These are phyloP conservation scores for Pollimyrus isidori DNA, from an alignment of 2,113 vertebrate genomes.

Conservation along the genomic window DNA sequence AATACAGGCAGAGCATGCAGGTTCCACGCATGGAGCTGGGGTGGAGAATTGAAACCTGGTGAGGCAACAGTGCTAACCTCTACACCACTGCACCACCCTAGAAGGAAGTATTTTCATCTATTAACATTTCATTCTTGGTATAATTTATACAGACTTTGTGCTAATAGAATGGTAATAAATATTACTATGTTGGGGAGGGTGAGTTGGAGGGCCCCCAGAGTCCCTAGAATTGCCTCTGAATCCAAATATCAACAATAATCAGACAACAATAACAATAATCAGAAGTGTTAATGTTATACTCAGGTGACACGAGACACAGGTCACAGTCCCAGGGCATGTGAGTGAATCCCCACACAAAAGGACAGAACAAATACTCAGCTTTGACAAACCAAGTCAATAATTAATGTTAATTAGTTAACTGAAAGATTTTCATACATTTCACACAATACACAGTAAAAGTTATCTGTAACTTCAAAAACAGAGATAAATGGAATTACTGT, in stretches of 20 bases:
- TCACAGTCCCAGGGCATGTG: not conserved
- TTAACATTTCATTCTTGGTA: too few relatives aligned
- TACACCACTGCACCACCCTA: too few relatives aligned
- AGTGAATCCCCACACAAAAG: not conserved
- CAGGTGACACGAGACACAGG: not conserved
- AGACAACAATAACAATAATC: too few relatives aligned
- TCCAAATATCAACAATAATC: not conserved
- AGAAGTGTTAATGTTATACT: not conserved
- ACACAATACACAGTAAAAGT: not conserved
- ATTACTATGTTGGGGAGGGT: too few relatives aligned
- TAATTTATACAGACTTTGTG: too few relatives aligned
- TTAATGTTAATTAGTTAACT: not conserved
- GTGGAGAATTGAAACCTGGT: too few relatives aligned
- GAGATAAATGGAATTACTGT: not conserved
- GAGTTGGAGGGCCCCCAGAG: too few relatives aligned
- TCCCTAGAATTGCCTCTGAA: not conserved
- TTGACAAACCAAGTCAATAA: not conserved
- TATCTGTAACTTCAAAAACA: not conserved
- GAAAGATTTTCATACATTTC: not conserved
- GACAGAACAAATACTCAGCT: not conserved
- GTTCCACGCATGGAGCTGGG: too few relatives aligned
- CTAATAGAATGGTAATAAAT: too few relatives aligned
- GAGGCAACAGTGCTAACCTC: too few relatives aligned
- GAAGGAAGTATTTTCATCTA: too few relatives aligned
- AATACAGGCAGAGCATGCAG: too few relatives aligned